Evolutionary conservation across 1,140 invertebrate species (phyloP).

Genomic region (Bradysia coprophila): DNA sequence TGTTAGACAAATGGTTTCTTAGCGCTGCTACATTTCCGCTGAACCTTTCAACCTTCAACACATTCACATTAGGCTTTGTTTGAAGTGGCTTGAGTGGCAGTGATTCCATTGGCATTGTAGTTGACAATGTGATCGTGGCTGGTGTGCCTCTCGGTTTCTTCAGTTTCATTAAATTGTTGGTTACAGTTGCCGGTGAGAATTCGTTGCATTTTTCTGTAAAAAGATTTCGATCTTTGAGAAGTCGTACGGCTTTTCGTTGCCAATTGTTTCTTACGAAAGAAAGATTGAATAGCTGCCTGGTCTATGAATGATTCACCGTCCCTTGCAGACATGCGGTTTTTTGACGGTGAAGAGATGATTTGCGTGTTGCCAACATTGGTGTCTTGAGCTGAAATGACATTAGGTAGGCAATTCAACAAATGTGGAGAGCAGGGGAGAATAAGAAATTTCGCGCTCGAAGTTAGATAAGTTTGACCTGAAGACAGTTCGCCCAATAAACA

Average conservation of each 20-base stretch:
- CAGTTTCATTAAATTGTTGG: not conserved
- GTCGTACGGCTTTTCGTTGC: too few species aligned
- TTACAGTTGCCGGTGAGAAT: not conserved
- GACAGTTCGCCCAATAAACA: not conserved
- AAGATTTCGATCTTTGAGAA: too few species aligned
- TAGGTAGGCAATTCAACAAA: not conserved
- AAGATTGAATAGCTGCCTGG: too few species aligned
- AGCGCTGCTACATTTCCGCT: too few species aligned
- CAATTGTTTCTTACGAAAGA: too few species aligned
- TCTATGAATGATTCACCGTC: too few species aligned
- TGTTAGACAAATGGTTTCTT: too few species aligned
- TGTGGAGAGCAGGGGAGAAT: not conserved
- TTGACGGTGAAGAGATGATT: not conserved
- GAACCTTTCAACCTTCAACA: not conserved
- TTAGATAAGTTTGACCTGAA: not conserved
- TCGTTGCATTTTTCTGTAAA: too few species aligned
- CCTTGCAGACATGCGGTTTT: not conserved
- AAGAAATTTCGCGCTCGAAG: not conserved
- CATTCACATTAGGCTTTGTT: not conserved
- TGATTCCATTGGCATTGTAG: not conserved
- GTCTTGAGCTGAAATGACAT: not conserved
- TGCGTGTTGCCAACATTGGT: not conserved
- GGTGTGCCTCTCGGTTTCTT: too few species aligned
- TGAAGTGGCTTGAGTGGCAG: not conserved
- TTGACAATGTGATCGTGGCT: not conserved